Conservation (phyloP, 2,797 vertebrate genomes). For the Mormyrus proboscirostris region DNA sequence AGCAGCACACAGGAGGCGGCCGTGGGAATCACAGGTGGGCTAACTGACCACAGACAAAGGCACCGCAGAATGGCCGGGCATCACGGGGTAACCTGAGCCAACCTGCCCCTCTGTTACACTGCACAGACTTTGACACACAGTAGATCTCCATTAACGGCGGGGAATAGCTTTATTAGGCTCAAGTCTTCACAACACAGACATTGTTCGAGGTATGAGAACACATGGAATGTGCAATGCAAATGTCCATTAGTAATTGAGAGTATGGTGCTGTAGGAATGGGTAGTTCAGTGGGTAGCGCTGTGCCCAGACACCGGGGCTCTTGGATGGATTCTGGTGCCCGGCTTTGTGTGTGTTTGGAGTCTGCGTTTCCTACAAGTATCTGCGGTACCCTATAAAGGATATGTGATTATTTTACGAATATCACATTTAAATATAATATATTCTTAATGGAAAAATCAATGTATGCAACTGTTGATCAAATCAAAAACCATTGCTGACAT, state of each 20-base stretch:
- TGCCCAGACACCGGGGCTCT: neutral
- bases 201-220: neutral
- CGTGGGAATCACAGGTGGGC: conserved; percentile 63
- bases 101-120: neutral
- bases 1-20: conserved; percentile 43
- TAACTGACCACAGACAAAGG: neutral
- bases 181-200: neutral
- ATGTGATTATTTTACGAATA: neutral
- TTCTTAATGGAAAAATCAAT: neutral
- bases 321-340: neutral
- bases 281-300: neutral
- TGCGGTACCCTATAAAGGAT: neutral
- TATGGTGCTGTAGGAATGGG: neutral
- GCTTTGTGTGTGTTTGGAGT: neutral
- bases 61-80: neutral
- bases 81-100: neutral
- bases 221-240: neutral
- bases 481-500: neutral
- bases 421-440: neutral
- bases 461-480: neutral
- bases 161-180: neutral
- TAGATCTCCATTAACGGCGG: neutral
- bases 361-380: neutral
- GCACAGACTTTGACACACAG: neutral
- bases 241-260: neutral